Conservation (phyloP, 2,797 vertebrate genomes). For the Cygnus olor region DNA sequence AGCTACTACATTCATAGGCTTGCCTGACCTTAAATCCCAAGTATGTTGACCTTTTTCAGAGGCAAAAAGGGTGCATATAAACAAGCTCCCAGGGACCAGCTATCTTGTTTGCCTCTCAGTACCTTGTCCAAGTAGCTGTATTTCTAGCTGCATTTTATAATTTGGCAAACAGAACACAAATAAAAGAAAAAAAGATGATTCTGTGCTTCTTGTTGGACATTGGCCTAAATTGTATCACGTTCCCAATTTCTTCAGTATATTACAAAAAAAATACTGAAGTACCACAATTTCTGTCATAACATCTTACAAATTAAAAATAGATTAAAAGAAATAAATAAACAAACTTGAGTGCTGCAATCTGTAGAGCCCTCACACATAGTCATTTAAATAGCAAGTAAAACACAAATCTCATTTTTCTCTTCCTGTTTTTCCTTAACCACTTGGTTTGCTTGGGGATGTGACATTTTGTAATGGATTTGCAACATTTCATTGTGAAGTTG, state of each 20-base stretch:
- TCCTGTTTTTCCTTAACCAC: neutral
- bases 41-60: neutral
- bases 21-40: neutral
- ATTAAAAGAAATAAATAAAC: neutral
- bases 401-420: neutral
- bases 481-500: neutral
- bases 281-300: constrained; percentile 34
- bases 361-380: neutral
- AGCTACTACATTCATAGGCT: neutral
- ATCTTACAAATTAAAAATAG: constrained; percentile 50
- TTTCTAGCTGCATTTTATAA: neutral
- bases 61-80: neutral
- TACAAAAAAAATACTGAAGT: constrained; percentile 30
- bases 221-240: constrained; percentile 11
- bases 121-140: neutral
- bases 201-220: neutral
- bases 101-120: neutral
- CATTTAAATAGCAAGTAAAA: constrained; percentile 15
- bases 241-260: constrained; percentile 10
- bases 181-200: neutral
- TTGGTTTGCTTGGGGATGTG: neutral
- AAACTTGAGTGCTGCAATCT: constrained; percentile 39
- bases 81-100: neutral
- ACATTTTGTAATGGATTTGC: neutral
- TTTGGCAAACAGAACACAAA: neutral